A percentile compares a stretch with the other conserved stretches of the same genome.
phyloP scores from a whole-genome alignment of 2,113 vertebrate species.

The Orthonyx spaldingii region DNA sequence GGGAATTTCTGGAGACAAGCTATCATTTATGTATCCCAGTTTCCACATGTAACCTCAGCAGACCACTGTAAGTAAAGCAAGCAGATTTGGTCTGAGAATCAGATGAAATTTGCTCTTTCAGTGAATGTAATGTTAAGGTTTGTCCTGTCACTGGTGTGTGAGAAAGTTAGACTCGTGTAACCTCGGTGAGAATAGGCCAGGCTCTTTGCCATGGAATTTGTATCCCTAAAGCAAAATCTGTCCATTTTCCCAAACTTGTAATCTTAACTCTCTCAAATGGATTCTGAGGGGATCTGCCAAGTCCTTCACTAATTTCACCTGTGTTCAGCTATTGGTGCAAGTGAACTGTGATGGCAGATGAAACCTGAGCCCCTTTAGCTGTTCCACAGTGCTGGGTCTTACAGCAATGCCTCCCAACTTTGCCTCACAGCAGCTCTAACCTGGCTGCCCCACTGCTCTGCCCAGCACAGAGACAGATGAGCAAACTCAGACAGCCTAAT shows the following conservation, averaged over 20 bases:
- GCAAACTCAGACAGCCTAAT: not conserved
- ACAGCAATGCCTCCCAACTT: rapidly evolving
- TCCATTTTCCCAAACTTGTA: not conserved
- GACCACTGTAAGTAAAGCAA: not conserved
- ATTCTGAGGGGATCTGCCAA: not conserved
- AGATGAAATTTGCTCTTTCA: not conserved
- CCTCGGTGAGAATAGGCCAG: not conserved
- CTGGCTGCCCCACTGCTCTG: not conserved
- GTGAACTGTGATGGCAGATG: not conserved
- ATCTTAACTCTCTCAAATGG: not conserved
- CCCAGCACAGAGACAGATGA: not conserved
- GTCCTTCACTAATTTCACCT: not conserved
- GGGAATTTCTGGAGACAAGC: not conserved
- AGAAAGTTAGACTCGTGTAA: not conserved
- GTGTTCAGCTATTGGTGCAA: not conserved
- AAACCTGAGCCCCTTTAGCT: not conserved
- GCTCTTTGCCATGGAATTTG: not conserved
- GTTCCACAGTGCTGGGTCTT: rapidly evolving
- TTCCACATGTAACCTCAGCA: not conserved
- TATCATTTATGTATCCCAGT: not conserved
- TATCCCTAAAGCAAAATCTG: not conserved
- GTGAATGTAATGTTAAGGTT: not conserved
- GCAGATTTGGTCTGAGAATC: not conserved
- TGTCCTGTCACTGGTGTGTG: not conserved
- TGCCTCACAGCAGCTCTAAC: not conserved